Percentiles rank a stretch among this genome's conserved stretches.
phyloP scores from a whole-genome alignment of 1,140 invertebrate genomes.

The Lethrus apterus region DNA sequence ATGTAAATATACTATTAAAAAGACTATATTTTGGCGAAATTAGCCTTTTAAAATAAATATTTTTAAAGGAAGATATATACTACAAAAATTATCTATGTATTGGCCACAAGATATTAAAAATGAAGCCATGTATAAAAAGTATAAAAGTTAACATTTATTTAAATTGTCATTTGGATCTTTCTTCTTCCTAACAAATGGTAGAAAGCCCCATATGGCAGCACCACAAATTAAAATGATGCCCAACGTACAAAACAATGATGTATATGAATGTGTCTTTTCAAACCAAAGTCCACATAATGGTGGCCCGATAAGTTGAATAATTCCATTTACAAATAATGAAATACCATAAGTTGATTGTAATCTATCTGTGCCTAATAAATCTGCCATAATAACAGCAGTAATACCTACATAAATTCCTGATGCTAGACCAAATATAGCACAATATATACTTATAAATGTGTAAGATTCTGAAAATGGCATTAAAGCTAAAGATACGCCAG shows the following conservation, averaged over 20 bases:
- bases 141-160: too few species aligned
- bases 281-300: conserved; percentile 67
- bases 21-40: too few species aligned
- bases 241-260: conserved; percentile 61
- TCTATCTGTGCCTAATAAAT: conserved; percentile 74
- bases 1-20: too few species aligned
- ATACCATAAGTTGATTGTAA: conserved; percentile 78
- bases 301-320: conserved; percentile 70
- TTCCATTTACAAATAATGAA: conserved; percentile 73
- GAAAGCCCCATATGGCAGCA: conserved; percentile 62
- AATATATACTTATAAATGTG: conserved; percentile 55
- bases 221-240: conserved; percentile 68
- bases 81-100: too few species aligned
- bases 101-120: too few species aligned
- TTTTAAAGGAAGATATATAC: too few species aligned
- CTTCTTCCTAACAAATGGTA: conserved; percentile 57
- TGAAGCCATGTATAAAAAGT: too few species aligned
- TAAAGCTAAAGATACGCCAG: conserved; percentile 61
- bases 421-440: conserved; percentile 68
- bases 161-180: not conserved
- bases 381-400: conserved; percentile 77
- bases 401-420: conserved; percentile 82
- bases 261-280: conserved; percentile 56
- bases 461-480: conserved; percentile 57
- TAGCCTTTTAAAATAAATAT: too few species aligned